Evolutionary conservation across 2,113 vertebrate species (phyloP), one percentile per base, ranked within the genome.

Genomic region (Arizona elegans): DNA sequence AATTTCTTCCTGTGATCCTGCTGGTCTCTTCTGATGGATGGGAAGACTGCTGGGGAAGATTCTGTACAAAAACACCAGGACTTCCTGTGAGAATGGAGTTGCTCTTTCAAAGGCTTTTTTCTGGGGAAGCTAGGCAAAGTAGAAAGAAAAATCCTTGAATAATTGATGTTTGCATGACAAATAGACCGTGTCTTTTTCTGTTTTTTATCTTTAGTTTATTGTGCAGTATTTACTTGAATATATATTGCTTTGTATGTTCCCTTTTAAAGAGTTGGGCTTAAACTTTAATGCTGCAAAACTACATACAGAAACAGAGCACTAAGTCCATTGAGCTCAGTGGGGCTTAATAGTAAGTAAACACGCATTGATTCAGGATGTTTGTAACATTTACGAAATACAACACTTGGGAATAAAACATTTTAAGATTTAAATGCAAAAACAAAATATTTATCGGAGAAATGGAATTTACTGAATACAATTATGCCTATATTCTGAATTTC

Each of bases 31-130:
- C 92, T 96, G 91, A 96, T 96, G 95, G 92, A 96, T 96, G 95
- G 94, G 86, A 91, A 94, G 94, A 96, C 94, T 95, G 91, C 92
- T 90, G 88, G 94, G 93, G 96, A 96, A 96, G 95, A 95, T 56
- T 96, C 91, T 95, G 94, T 92, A 53, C 87, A 94, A 95, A 96
- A 97, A 96, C 95, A 97, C 96, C 96, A 95, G 95, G 75, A 96
- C 93, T 94, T 96, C 95, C 95, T 96, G 93, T 93, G 94, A 96
- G 92, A 96, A 90, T 93, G 75, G 26, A 90, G 89, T 93, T 93
- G 90, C 89, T 90, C 50, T 53, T 93, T 89, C 62, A 93, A 95
- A 95, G 92, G 53, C 70, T 94, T 93, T 96, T 75, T 95, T 93
- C 29, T 50, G n/a, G 43, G 58, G 33, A 26, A 43, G 21, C 10